Evolutionary conservation across 2,888 invertebrate species (phyloP), one percentile per base, ranked within the genome.

Genomic region (Parapristionchus giblindavisi): DNA sequence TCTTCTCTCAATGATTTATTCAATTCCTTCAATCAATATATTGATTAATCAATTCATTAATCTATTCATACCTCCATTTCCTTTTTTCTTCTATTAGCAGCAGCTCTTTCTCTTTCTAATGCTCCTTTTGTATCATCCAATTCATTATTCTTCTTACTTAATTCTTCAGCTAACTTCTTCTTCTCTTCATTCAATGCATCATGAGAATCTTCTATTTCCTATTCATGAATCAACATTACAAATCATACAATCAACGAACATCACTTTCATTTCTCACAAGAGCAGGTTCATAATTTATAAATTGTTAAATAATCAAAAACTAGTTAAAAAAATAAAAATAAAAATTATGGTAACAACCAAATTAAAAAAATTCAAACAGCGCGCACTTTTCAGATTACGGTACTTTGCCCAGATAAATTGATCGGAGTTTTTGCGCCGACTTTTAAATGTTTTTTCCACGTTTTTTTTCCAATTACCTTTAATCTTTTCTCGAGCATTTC

Each of bases 401-500:
- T 65, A 43, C 40, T 43, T 58, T 32, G 11, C 6, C 56, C 32
- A 36, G 27, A 8, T 60, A n/a, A 77, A 52, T 79, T 78, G 66
- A 8, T 61, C 32, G 4, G 32, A 38, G 24, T 21, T n/a, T 66
- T 66, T 21, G 1, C 8, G 1, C 34, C 5, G 24, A 32, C 36
- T 3, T 70, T 54, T 24, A 17, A n/a, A 14, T 48, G 11, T 48
- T 1, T 38, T 66, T 29, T 66, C 32, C 14, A n/a, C n/a, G 24
- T 1, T 70, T 27, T 11, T 70, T 27, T 14, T 43, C 36, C 6
- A 24, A 14, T 54, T n/a, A 81, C 80, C 76, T 80, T 80, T 40
- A 78, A 94, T 91, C 96, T 95, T 91, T 97, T 79, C 78, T 86
- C 84, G 90, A 96, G 91, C 92, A 94, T 94, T 94, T 95, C 83